Conservation (phyloP, 2,113 vertebrate species). For the Dipodomys stephensi region DNA sequence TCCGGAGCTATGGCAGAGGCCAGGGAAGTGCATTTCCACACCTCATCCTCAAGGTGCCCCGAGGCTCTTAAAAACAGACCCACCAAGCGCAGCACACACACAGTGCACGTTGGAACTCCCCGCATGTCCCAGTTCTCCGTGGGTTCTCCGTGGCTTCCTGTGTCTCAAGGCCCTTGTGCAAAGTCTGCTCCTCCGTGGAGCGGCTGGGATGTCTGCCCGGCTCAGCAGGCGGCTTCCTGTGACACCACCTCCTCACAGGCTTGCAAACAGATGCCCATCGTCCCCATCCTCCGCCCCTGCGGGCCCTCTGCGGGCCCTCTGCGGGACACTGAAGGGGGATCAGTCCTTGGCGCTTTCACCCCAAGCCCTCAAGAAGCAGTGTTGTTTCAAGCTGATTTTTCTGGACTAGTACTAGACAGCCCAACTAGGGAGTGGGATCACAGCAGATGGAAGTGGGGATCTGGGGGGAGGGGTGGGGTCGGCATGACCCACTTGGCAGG, state of each 20-base stretch:
- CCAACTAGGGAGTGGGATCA: background rate
- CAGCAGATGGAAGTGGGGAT: background rate
- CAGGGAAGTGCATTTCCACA: background rate
- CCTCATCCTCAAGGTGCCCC: background rate
- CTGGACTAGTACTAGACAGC: background rate
- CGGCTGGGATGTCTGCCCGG: background rate
- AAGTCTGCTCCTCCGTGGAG: background rate
- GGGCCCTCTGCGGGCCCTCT: too few species aligned
- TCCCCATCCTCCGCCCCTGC: too few species aligned
- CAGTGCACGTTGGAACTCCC: background rate
- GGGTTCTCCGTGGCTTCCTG: background rate
- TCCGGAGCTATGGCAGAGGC: background rate
- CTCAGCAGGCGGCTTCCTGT: background rate
- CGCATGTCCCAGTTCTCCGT: background rate
- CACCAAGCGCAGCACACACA: background rate
- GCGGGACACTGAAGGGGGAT: too few species aligned
- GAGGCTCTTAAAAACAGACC: background rate
- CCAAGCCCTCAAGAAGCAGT: background rate
- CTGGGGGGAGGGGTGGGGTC: background rate
- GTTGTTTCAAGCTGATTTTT: background rate
- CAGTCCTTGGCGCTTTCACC: background rate
- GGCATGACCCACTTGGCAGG: accelerated
- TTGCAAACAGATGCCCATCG: too few species aligned
- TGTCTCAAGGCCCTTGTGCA: background rate
- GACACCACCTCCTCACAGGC: too few species aligned